A percentile compares a stretch with the other conserved stretches of the same genome.
phyloP scores from a whole-genome alignment of 2,113 vertebrate genomes.

The Gobiocypris rarus region DNA sequence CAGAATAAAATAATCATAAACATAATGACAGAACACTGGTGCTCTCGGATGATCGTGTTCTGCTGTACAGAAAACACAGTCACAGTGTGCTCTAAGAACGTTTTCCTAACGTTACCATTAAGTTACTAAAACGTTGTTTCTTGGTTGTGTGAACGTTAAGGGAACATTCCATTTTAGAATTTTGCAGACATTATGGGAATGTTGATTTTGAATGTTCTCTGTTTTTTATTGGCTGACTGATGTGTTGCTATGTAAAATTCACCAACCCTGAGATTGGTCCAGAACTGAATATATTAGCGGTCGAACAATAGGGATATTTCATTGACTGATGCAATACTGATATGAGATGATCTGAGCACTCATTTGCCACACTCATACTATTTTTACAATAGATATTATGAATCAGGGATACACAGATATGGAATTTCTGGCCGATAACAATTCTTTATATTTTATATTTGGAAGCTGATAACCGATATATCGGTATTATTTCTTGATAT shows the following conservation, averaged over 20 bases:
- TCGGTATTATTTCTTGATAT: too few species aligned
- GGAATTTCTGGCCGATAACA: too few species aligned
- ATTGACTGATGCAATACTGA: not conserved
- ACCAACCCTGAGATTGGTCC: not conserved
- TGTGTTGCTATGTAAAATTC: slow-evolving; percentile 5
- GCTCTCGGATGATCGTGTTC: not conserved
- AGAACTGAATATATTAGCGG: not conserved
- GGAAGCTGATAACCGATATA: too few species aligned
- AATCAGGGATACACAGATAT: not conserved
- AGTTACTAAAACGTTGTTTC: too few species aligned
- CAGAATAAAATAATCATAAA: too few species aligned
- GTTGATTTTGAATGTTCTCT: too few species aligned
- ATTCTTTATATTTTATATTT: too few species aligned
- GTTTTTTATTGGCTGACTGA: not conserved
- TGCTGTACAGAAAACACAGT: not conserved
- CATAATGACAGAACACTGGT: not conserved
- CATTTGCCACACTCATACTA: not conserved
- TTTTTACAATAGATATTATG: not conserved
- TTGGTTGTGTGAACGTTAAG: too few species aligned
- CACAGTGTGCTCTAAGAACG: too few species aligned
- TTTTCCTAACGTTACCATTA: too few species aligned
- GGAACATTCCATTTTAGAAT: too few species aligned
- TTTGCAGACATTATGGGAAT: too few species aligned
- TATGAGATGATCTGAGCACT: not conserved
- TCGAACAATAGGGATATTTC: not conserved